Evolutionary conservation across 2,113 vertebrate genomes (phyloP).

Genomic region (Cynoglossus semilaevis): DNA sequence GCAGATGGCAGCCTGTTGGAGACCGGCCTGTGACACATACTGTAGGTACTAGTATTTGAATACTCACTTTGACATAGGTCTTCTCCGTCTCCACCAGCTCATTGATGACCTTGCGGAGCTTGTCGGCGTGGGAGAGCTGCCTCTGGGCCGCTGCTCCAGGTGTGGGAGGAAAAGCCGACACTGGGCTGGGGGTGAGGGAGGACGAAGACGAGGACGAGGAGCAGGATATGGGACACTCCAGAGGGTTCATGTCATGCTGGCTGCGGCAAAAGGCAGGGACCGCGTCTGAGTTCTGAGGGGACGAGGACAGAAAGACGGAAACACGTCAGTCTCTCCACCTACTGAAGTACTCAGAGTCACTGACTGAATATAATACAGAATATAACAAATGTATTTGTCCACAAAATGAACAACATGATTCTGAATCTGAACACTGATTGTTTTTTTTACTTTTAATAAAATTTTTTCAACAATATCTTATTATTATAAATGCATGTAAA

Average conservation of each 20-base stretch:
- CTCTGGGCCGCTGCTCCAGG: constrained; percentile 72
- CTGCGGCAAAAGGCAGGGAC: constrained; percentile 85
- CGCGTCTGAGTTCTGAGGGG: constrained; percentile 84
- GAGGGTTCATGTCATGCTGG: constrained; percentile 88
- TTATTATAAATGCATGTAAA: no score
- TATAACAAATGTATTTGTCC: background rate
- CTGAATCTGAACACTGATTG: no score
- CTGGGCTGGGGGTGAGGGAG: constrained; percentile 80
- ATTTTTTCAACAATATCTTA: background rate
- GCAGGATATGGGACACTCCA: constrained; percentile 69
- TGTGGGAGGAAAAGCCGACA: constrained; percentile 78
- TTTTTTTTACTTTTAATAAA: no score
- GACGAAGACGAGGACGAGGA: constrained; percentile 71
- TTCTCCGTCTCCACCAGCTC: constrained; percentile 95
- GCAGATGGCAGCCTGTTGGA: constrained; percentile 4
- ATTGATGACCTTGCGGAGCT: constrained; percentile 94
- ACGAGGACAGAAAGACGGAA: constrained; percentile 3
- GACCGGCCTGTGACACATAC: background rate
- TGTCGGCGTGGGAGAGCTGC: constrained; percentile 93
- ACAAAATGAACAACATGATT: no score
- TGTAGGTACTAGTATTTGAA: background rate
- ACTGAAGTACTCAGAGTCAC: no score
- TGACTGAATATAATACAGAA: no score
- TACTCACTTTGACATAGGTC: constrained; percentile 91
- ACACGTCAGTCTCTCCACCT: background rate